Conservation (phyloP, 2,113 vertebrate genomes). For the Pitta sordida region DNA sequence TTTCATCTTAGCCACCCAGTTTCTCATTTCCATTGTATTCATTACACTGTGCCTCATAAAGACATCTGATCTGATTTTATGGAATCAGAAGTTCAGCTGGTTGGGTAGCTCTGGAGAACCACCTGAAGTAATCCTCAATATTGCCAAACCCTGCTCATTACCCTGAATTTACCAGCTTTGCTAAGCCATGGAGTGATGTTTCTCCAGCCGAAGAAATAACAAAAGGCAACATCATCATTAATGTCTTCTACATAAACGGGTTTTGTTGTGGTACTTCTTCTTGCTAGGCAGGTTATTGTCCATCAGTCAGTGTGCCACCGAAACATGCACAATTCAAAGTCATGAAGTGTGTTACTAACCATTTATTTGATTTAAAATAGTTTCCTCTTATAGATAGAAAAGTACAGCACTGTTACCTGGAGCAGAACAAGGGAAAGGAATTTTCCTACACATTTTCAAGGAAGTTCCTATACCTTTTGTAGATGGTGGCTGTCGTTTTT, state of each 20-base stretch:
- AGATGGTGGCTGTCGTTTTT: neutral
- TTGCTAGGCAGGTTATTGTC: neutral
- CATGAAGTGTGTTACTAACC: neutral
- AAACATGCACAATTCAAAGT: neutral
- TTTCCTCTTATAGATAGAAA: neutral
- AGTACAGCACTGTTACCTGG: neutral
- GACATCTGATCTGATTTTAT: neutral
- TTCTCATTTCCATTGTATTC: neutral
- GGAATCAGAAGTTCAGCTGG: neutral
- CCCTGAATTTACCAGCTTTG: neutral
- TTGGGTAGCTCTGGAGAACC: neutral
- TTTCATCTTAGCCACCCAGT: neutral
- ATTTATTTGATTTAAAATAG: neutral
- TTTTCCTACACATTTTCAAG: neutral
- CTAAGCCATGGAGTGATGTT: neutral
- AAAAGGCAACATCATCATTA: neutral
- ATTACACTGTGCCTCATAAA: neutral
- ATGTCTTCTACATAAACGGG: neutral
- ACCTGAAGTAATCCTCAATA: neutral
- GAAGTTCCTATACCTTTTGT: neutral
- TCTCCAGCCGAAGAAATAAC: neutral
- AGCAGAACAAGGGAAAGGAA: neutral
- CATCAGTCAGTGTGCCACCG: neutral
- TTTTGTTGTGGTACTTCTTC: neutral
- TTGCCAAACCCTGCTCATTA: neutral